Evolutionary conservation across 2,113 vertebrate species (phyloP).

Genomic region (Ceuthmochares aereus): DNA sequence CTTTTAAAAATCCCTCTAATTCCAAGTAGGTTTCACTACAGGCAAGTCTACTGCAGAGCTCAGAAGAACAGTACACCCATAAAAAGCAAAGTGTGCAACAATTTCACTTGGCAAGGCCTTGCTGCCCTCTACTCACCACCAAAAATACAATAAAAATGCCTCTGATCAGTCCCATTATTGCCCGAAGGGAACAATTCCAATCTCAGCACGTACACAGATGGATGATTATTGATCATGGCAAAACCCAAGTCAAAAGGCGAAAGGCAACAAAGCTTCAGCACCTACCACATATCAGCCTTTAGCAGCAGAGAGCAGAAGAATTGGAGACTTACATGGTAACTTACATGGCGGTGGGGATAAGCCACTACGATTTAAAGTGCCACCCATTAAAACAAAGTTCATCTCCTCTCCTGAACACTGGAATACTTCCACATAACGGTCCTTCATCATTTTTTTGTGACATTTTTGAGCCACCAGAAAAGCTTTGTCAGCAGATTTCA

Average conservation of each 20-base stretch:
- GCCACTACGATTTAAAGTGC: slow-evolving; percentile 94
- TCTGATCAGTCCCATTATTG: slow-evolving; percentile 59
- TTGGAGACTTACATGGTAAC: slow-evolving; percentile 89
- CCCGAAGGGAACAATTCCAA: slow-evolving; percentile 60
- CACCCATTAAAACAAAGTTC: slow-evolving; percentile 98
- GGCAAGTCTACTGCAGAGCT: slow-evolving; percentile 59
- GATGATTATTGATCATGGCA: slow-evolving; percentile 58
- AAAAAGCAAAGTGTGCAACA: slow-evolving; percentile 48
- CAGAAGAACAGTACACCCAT: slow-evolving; percentile 50
- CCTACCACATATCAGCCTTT: slow-evolving; percentile 72
- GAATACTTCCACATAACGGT: slow-evolving; percentile 97
- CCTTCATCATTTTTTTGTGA: slow-evolving; percentile 98
- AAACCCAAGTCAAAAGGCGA: slow-evolving; percentile 63
- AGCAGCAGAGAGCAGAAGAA: slow-evolving; percentile 73
- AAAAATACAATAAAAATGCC: slow-evolving; percentile 21
- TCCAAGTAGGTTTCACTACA: slow-evolving; percentile 35
- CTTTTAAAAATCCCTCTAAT: slow-evolving; percentile 18
- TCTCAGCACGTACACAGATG: slow-evolving; percentile 34
- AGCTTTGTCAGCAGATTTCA: slow-evolving; percentile 92
- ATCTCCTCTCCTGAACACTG: slow-evolving; percentile 98
- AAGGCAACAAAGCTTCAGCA: slow-evolving; percentile 70
- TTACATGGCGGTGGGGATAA: slow-evolving; percentile 97
- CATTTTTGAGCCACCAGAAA: slow-evolving; percentile 93
- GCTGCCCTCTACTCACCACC: slow-evolving; percentile 46
- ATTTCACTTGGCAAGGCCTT: slow-evolving; percentile 48